Base-by-base conservation (phyloP, 2,113 vertebrate genomes). In the Taxidea taxus region DNA sequence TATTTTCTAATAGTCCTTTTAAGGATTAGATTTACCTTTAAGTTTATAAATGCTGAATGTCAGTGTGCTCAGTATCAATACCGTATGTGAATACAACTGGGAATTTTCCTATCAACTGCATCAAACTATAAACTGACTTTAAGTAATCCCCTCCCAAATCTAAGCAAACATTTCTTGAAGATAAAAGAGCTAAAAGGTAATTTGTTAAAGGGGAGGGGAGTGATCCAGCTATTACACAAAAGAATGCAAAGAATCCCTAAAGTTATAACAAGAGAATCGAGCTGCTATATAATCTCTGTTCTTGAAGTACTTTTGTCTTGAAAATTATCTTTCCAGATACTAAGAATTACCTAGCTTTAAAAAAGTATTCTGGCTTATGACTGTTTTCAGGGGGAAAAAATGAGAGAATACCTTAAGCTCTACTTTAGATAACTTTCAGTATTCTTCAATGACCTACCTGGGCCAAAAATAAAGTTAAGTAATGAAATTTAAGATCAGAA, bases 1-100 rank as follows among this genome's bases (percentile, higher is more conserved):
- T 81, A 92, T 74, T 96, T 94, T 82, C 80, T 97, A 95, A 92
- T 10, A 94, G 68, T 96, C 54, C 42, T 82, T 96, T 94, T 92
- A 82, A 96, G 54, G 88, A 97, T 92, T 95, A 74, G 91, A 93
- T 87, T 87, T 70, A 95, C 47, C 29, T 97, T 66, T 82, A 95
- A 81, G 56, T 90, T 95, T 92, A 98, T 81, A 93, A 44, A 90
- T 60, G n/a, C 31, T 84, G 66, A 95, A 89, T 93, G 83, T 87
- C 89, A 96, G 25, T 88, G 58, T 60, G 64, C 60, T 86, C 60
- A 89, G 70, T 29, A 77, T 49, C 68, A 83, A 93, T 25, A 96
- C 27, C 90, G 94, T 68, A 94, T 86, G 62, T 78, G 87, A 95
- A 94, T 86, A 20, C 62, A 94, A 93, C 42, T 91, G 34, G 15